Evolutionary conservation across 2,113 vertebrate genomes (phyloP).

Genomic region (Saguinus imperator): DNA sequence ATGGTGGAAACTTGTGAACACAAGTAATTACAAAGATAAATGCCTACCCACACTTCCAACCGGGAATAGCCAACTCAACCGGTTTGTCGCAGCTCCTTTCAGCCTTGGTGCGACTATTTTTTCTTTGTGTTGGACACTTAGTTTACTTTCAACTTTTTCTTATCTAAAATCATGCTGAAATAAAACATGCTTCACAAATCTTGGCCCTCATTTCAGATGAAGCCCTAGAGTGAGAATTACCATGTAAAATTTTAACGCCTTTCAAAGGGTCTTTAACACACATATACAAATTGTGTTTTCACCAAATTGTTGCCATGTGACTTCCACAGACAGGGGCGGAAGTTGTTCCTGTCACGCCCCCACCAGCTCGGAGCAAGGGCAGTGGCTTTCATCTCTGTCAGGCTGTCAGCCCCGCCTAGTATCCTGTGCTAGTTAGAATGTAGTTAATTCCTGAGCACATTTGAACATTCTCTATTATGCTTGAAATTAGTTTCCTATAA

Average conservation of each 20-base stretch:
- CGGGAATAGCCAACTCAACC: background rate
- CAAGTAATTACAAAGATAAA: background rate
- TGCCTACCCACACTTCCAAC: background rate
- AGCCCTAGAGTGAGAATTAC: background rate
- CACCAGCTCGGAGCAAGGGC: background rate
- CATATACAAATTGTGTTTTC: background rate
- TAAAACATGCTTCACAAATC: background rate
- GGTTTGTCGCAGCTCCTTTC: background rate
- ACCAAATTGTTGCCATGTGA: background rate
- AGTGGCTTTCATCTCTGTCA: background rate
- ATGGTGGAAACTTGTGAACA: background rate
- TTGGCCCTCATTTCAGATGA: background rate
- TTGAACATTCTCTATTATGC: background rate
- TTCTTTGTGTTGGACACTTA: background rate
- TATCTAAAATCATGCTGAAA: background rate
- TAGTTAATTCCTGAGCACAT: slow-evolving; percentile 28
- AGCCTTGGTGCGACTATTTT: background rate
- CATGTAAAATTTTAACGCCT: background rate
- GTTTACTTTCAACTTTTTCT: slow-evolving; percentile 13
- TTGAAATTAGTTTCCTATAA: slow-evolving; percentile 48
- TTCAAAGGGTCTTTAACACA: background rate
- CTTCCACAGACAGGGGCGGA: background rate
- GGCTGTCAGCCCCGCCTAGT: background rate
- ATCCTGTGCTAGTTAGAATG: background rate
- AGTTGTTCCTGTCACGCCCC: background rate